Base-by-base conservation (phyloP, 2,113 vertebrate genomes). In the Ginglymostoma cirratum region DNA sequence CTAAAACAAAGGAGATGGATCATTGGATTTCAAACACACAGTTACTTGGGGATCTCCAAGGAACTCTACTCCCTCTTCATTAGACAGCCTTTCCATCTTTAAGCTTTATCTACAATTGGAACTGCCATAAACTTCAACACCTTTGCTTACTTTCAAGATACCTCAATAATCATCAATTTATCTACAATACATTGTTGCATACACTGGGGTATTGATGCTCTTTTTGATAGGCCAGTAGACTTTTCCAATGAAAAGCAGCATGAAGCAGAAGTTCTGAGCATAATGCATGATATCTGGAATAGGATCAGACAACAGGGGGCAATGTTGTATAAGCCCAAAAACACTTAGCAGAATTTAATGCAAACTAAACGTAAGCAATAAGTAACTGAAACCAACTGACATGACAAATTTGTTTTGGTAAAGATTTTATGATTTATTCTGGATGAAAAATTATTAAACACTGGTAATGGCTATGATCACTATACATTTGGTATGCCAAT, bases 221-320 rank as follows among this genome's bases (percentile, higher is more conserved):
- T 38, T 15, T 83, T 23, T 45, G 17, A 17, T 38, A 83, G 38
- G 19, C 80, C 80, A 1, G 45, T 19, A 21, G 80, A 83, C 80
- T 42, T 83, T 83, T 83, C 80, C 38, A 45, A 83, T 42, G 80
- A 83, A 83, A 83, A 83, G 19, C 38, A 80, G 14, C 34, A 34
- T 38, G 34, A 34, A 80, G n/a, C 14, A 19, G 76, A 23, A 69
- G 17, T 69, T 27, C 70, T 72, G 70, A 24, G 27, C 70, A 1
- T 69, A 69, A 69, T 42, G 78, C 38, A 38, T 42, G 38, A 80
- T 38, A 0, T n/a, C n/a, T 14, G 38, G 78, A 80, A 83, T 38
- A 42, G 38, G n/a, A 34, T 5, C 38, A n/a, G 55, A 93, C 94
- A 95, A 45, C 42, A 95, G 94, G 27, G 94, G 94, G 67, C 94